Evolutionary conservation across 92 coral and sea anemone genomes (phyloP), one percentile per base, ranked within the genome.

Genomic region (Palythoa caribaeorum): DNA sequence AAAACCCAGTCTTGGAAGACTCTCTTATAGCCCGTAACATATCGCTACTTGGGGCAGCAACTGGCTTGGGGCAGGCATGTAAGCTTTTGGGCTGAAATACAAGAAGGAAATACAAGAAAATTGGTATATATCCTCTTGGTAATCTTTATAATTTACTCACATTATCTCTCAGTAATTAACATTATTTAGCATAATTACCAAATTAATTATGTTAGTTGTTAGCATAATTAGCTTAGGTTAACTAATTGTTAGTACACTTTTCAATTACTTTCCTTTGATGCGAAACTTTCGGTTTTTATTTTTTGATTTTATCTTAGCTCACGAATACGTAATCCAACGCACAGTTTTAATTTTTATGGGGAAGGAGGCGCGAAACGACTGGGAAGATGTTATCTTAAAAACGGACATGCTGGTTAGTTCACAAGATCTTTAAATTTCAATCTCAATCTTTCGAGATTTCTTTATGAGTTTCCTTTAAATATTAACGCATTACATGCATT

Each of bases 81-180:
- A 90, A 88, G 83, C 92, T 90, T 92, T 95, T 91, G 85, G 98
- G 94, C 96, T 94, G 96, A 90, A 94, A 81, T 38, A 81, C 76
- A 81, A 81, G 60, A 93, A 79, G 91, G 78, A 92, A 87, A 73
- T 39, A 74, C 62, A 81, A 81, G 35, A 77, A 81, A 81, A 81
- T 81, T 81, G 75, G 86, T 81, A 81, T 81, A 36, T 38, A 20
- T 65, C 35, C 38, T 44, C 59, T 36, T 19, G 73, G 36, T 81
- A 65, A 40, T 81, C 39, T 36, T 78, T 78, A 78, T 54, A 35
- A 60, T 53, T 14, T 48, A 50, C 36, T 76, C 51, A 76, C n/a
- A 39, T 76, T 51, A 76, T 50, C 38, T 44, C 59, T 36, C 15
- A 53, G 38, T 81, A 65, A 40, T 81, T 65, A 81, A 21, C 63